Base-by-base conservation (phyloP, 1,140 invertebrate genomes). In the Zaprionus taronus region DNA sequence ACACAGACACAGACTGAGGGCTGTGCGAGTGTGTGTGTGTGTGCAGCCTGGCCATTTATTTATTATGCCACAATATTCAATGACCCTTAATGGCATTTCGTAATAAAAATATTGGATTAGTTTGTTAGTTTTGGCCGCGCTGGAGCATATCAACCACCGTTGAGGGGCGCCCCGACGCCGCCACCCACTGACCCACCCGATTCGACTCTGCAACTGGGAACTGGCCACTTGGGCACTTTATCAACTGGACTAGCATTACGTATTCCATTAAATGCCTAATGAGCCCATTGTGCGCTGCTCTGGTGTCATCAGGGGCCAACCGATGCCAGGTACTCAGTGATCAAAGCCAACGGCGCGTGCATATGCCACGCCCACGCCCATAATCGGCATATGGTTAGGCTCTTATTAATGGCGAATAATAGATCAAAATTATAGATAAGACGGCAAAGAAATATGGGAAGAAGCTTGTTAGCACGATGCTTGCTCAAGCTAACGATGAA, bases 31-130 rank as follows among this genome's bases (percentile, higher is more conserved):
- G 9, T 47, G 62, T 65, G 11, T 62, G 63, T 72, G 63, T 61
- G 7, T 58, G 38, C 55, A 55, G 69, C 58, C 34, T 34, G 63
- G 61, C 72, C 85, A 89, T 89, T 89, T 89, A 89, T 89, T 89
- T 89, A 89, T 89, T 89, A 90, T 90, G 84, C 85, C 86, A 85
- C 85, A 90, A 90, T 90, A 90, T 90, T 90, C 85, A 90, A 90
- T 90, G 85, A 82, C 85, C 86, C 85, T 90, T 90, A 90, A 90
- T 90, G 85, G 85, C 85, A 91, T 90, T 90, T 90, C 86, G 86
- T 90, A 90, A 90, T 90, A 90, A 90, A 90, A 90, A 90, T 90
- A 90, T 90, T 90, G 85, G 85, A 90, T 90, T 90, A 90, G 85
- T 89, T 90, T 85, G 85, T 90, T 90, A 85, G 85, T 90, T 78